Conservation (phyloP, 2,797 vertebrate species). For the Ataeniobius toweri region DNA sequence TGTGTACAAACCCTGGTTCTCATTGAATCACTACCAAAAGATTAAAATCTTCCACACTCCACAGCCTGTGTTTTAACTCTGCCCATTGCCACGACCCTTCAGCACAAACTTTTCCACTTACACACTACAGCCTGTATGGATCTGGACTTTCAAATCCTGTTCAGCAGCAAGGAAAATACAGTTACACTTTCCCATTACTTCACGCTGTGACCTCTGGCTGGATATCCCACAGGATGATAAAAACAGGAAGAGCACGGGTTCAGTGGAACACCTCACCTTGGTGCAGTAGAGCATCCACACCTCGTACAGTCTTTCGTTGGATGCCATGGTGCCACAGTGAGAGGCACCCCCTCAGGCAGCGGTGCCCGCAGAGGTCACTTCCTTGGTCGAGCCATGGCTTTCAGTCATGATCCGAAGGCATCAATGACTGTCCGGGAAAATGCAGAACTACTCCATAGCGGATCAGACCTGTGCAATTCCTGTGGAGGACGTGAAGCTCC, state of each 20-base stretch:
- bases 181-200: slow-evolving; percentile 4
- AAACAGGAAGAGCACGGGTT: background rate
- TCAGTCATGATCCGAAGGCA: slow-evolving; percentile 35
- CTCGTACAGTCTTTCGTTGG: slow-evolving; percentile 95
- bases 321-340: slow-evolving; percentile 87
- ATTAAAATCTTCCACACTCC: background rate
- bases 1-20: background rate
- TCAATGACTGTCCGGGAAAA: slow-evolving; percentile 11
- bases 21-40: background rate
- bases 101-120: background rate
- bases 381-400: slow-evolving; percentile 67
- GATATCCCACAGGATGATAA: background rate
- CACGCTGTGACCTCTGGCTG: slow-evolving; percentile 20
- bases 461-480: slow-evolving; percentile 31
- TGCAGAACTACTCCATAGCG: slow-evolving; percentile 60
- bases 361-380: slow-evolving; percentile 62
- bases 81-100: background rate
- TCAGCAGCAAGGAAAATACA: background rate
- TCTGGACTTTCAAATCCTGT: background rate
- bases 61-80: background rate
- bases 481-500: slow-evolving; percentile 12
- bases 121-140: background rate
- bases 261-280: slow-evolving; percentile 82
- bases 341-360: slow-evolving; percentile 47
- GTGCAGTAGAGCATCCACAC: slow-evolving; percentile 98